Conservation (phyloP, 1,140 invertebrate genomes). For the Schlechtendalia chinensis region DNA sequence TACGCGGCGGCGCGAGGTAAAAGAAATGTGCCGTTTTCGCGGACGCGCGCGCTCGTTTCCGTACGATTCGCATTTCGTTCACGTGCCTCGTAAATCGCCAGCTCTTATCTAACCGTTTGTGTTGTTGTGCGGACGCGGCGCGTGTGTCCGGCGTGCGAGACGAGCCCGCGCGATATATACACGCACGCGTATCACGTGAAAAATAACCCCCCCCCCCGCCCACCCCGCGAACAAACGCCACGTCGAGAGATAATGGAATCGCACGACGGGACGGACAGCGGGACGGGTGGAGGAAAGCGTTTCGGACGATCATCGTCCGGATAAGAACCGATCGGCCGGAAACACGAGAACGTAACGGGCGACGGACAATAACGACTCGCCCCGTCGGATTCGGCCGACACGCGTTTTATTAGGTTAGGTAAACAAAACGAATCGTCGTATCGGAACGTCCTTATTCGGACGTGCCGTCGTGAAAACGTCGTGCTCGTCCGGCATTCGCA, state of each 20-base stretch:
- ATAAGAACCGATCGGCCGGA: conserved; percentile 9
- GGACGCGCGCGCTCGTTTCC: no score
- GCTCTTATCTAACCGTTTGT: conserved; percentile 19
- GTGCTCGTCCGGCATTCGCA: no score
- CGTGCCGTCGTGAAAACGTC: no score
- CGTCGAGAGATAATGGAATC: no score
- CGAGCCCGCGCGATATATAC: conserved; percentile 3
- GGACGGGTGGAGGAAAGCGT: not conserved
- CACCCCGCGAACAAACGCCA: no score
- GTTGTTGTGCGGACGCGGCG: not conserved
- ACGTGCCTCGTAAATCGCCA: conserved; percentile 26
- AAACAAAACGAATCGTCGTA: no score
- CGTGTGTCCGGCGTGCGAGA: conserved; percentile 23
- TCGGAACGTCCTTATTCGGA: no score
- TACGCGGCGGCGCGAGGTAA: not conserved
- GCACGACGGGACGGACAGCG: no score
- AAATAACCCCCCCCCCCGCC: no score
- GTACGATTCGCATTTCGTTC: conserved; percentile 20
- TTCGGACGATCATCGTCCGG: not conserved
- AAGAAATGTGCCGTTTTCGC: not conserved
- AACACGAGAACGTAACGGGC: not conserved
- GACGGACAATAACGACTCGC: not conserved
- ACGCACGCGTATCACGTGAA: not conserved
- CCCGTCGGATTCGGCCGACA: no score
- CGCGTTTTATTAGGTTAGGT: no score